These are phyloP conservation scores for Sympetrum striolatum DNA, from an alignment of 2,888 invertebrate genomes.

Conservation along the genomic window DNA sequence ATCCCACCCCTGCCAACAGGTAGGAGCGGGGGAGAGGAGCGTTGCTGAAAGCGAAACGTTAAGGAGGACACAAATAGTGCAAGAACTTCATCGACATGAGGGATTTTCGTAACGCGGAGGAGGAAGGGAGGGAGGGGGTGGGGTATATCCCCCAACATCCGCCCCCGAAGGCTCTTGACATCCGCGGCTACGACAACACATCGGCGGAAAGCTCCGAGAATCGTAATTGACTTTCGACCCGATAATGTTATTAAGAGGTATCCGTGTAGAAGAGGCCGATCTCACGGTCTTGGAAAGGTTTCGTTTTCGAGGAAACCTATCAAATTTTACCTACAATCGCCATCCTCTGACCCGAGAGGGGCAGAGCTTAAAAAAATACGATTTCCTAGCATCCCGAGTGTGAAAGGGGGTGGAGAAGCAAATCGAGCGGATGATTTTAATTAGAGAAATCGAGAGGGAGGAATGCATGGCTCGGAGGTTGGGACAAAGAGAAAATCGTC, in stretches of 20 bases:
- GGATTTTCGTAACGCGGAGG: background rate
- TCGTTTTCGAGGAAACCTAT: background rate
- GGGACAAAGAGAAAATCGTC: background rate
- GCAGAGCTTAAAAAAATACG: background rate
- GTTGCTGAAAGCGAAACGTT: conserved; percentile 8
- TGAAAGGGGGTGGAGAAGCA: background rate
- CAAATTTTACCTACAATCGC: background rate
- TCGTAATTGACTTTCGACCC: conserved; percentile 29
- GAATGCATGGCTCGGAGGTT: background rate
- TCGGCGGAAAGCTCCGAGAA: background rate
- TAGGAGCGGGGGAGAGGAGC: background rate
- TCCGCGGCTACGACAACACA: background rate
- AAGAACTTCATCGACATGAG: background rate
- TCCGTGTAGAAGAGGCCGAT: conserved; percentile 12
- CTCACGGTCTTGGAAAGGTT: conserved; percentile 8
- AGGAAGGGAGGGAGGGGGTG: background rate
- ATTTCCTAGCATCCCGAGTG: background rate
- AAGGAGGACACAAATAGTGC: conserved; percentile 10
- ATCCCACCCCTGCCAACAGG: conserved; percentile 15
- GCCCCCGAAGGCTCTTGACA: background rate
- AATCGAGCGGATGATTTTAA: background rate
- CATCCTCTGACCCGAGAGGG: background rate
- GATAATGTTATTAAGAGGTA: conserved; percentile 12
- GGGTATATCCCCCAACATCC: background rate
- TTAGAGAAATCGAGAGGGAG: background rate